Conservation (phyloP, 2,888 invertebrate species). For the Parnassius orleans region DNA sequence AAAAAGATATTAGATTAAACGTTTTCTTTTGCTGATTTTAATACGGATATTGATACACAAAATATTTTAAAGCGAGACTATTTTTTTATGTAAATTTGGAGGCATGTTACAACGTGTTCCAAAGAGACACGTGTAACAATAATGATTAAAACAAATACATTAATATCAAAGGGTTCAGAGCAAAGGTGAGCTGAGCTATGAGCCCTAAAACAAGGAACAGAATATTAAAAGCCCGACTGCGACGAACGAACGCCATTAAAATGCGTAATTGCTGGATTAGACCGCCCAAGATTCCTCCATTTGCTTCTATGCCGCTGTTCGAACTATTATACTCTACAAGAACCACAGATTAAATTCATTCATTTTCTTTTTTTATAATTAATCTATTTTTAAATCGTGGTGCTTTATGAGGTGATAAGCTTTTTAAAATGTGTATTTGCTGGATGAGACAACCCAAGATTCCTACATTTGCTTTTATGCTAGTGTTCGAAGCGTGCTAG, state of each 20-base stretch:
- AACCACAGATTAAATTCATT: constrained; percentile 40
- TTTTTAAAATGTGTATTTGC: constrained; percentile 77
- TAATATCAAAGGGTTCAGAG: constrained; percentile 19
- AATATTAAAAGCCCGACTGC: constrained; percentile 73
- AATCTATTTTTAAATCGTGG: no score
- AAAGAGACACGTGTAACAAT: not conserved
- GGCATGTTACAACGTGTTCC: not conserved
- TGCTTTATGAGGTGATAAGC: no score
- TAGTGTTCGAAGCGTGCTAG: constrained; percentile 40
- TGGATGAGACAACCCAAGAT: constrained; percentile 78
- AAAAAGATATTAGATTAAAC: no score
- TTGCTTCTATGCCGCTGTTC: constrained; percentile 51
- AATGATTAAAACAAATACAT: constrained; percentile 25
- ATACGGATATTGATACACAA: no score
- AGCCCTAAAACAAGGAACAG: constrained; percentile 74
- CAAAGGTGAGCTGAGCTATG: constrained; percentile 42
- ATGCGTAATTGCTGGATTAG: constrained; percentile 80
- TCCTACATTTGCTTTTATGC: constrained; percentile 62
- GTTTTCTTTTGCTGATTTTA: no score
- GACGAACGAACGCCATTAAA: constrained; percentile 75
- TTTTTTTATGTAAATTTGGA: no score
- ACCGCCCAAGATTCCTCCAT: constrained; percentile 76
- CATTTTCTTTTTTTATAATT: no score
- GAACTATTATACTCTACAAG: constrained; percentile 37
- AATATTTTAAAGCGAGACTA: no score